Conservation (phyloP, 2,113 vertebrate species). For the Toxotes chatareus region DNA sequence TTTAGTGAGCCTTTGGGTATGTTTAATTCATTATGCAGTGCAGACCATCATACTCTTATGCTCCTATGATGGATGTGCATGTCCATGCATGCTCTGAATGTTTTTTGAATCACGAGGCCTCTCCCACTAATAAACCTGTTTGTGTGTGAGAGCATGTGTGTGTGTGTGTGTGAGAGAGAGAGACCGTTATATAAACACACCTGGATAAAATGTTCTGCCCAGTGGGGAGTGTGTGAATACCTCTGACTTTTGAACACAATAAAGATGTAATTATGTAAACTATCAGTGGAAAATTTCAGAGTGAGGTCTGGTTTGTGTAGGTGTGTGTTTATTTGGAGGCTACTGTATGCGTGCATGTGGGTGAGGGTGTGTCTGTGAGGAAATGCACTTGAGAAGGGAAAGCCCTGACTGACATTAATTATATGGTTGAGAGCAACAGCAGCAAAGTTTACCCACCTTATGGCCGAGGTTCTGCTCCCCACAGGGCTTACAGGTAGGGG, state of each 20-base stretch:
- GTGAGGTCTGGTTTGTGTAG: constrained; percentile 15
- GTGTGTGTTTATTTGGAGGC: constrained; percentile 20
- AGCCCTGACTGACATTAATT: constrained; percentile 9
- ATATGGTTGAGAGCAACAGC: not conserved
- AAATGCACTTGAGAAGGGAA: constrained; percentile 24
- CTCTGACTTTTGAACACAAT: constrained; percentile 55
- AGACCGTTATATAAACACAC: constrained; percentile 70
- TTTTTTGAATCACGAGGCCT: constrained; percentile 68
- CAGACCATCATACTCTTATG: constrained; percentile 64
- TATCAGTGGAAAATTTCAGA: constrained; percentile 50
- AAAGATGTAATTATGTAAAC: constrained; percentile 68
- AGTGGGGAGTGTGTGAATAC: constrained; percentile 33
- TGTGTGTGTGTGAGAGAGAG: constrained; percentile 10
- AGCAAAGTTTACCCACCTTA: constrained; percentile 87
- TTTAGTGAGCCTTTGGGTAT: constrained; percentile 72
- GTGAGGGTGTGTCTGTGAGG: constrained; percentile 24
- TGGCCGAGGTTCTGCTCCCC: constrained; percentile 91
- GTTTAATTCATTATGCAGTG: constrained; percentile 79
- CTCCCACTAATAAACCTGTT: constrained; percentile 71
- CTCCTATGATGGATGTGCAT: constrained; percentile 76
- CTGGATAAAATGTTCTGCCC: constrained; percentile 63
- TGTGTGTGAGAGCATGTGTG: constrained; percentile 32
- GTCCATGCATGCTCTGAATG: constrained; percentile 73
- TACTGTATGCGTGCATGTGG: constrained; percentile 3
- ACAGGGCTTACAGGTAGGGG: constrained; percentile 94